Evolutionary conservation across 2,888 invertebrate species (phyloP).

Genomic region (Dasysyrphus albostriatus): DNA sequence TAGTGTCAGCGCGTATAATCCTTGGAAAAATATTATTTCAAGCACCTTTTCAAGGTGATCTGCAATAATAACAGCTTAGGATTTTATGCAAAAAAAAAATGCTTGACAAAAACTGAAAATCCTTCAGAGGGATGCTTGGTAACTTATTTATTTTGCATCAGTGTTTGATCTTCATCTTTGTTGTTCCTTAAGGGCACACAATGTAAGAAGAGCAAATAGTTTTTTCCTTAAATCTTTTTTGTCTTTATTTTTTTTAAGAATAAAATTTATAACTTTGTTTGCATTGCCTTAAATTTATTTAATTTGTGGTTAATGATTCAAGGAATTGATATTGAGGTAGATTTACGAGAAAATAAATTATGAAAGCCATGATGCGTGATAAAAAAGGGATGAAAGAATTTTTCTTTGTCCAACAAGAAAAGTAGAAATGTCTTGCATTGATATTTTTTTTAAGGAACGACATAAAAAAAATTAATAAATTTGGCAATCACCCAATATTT

Average conservation of each 20-base stretch:
- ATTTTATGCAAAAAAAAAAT: conserved; percentile 32
- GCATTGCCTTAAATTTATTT: conserved; percentile 62
- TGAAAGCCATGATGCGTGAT: not conserved
- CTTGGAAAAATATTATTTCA: conserved; percentile 56
- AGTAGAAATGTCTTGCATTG: too few relatives aligned
- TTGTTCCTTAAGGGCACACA: not conserved
- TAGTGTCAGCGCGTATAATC: conserved; percentile 30
- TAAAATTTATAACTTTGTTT: conserved; percentile 42
- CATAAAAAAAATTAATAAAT: too few relatives aligned
- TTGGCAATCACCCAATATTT: too few relatives aligned
- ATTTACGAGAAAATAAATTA: conserved; percentile 62
- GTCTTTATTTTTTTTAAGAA: not conserved
- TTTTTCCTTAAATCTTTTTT: not conserved
- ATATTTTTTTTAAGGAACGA: too few relatives aligned
- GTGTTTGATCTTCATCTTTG: not conserved
- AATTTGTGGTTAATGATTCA: conserved; percentile 75
- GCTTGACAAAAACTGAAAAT: conserved; percentile 29
- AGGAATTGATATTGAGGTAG: conserved; percentile 64
- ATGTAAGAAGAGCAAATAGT: conserved; percentile 43
- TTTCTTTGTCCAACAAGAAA: too few relatives aligned
- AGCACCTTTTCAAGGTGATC: conserved; percentile 34
- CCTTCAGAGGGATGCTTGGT: conserved; percentile 30
- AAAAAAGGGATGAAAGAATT: conserved; percentile 16
- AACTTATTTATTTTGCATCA: not conserved
- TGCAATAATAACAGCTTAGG: conserved; percentile 27